A percentile compares a stretch with the other conserved stretches of the same genome.
Evolutionary conservation across 2,888 invertebrate genomes (phyloP).

Genomic region (Molorchus minor): DNA sequence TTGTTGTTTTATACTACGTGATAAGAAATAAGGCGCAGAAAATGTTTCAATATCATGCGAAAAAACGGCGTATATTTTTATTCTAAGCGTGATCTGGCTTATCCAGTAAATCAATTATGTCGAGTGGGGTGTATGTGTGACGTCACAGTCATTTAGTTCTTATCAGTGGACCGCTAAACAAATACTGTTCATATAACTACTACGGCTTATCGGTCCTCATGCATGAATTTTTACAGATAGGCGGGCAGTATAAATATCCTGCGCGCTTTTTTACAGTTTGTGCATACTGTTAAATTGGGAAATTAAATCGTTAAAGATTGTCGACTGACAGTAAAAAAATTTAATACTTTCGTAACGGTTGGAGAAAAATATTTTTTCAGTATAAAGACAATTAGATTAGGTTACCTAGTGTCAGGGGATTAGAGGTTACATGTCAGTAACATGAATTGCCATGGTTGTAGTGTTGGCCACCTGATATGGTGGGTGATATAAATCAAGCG

Average conservation of each 20-base stretch:
- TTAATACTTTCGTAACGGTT: not conserved
- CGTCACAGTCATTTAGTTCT: conserved; percentile 52
- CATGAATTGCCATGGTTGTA: conserved; percentile 27
- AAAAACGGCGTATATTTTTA: no score
- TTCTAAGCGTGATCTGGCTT: no score
- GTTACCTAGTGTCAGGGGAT: no score
- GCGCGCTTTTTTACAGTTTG: conserved; percentile 33
- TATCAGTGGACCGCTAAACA: conserved; percentile 53
- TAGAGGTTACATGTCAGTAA: conserved; percentile 20
- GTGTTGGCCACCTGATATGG: conserved; percentile 13
- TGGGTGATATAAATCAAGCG: no score
- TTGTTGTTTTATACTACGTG: no score
- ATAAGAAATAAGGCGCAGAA: no score
- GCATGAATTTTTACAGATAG: conserved; percentile 52
- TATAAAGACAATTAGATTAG: not conserved
- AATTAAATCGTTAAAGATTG: conserved; percentile 19
- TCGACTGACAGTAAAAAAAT: conserved; percentile 4
- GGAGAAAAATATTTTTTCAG: not conserved
- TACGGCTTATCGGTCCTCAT: conserved; percentile 49
- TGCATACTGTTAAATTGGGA: conserved; percentile 14
- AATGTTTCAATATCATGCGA: no score
- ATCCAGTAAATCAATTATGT: conserved; percentile 52
- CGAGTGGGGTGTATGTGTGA: conserved; percentile 45
- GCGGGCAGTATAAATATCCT: conserved; percentile 33
- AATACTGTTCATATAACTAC: conserved; percentile 51